Conservation (phyloP, 2,797 vertebrate species). For the Clarias platycephalus region DNA sequence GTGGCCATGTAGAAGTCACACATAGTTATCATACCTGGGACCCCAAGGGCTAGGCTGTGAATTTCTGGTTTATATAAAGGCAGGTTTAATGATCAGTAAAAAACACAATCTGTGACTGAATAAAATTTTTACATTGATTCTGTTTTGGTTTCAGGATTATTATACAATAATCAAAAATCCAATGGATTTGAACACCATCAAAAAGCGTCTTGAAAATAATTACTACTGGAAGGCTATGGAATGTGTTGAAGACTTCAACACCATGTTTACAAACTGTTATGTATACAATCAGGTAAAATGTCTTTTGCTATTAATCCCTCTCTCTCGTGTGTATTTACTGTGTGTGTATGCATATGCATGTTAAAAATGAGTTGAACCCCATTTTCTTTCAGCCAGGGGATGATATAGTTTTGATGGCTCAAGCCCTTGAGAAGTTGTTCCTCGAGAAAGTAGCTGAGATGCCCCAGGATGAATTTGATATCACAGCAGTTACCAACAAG, state of each 20-base stretch:
- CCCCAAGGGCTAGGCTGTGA: not conserved
- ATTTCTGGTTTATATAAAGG: not conserved
- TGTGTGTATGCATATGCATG: too few relatives aligned
- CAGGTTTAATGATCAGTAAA: not conserved
- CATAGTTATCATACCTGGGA: not conserved
- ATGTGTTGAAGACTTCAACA: slow-evolving; percentile 88
- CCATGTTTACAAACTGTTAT: slow-evolving; percentile 94
- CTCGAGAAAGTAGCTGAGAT: slow-evolving; percentile 83
- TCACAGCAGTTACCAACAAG: slow-evolving; percentile 65
- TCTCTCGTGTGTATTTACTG: too few relatives aligned
- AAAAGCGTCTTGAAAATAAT: slow-evolving; percentile 86
- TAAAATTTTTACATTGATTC: not conserved
- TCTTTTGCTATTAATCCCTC: not conserved
- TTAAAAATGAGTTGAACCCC: not conserved
- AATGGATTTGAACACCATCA: slow-evolving; percentile 92
- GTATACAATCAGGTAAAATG: slow-evolving; percentile 87
- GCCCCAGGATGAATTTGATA: slow-evolving; percentile 80
- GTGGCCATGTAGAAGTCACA: not conserved
- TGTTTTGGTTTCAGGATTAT: slow-evolving; percentile 82
- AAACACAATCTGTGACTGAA: not conserved
- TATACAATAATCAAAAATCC: slow-evolving; percentile 88
- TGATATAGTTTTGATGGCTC: slow-evolving; percentile 91
- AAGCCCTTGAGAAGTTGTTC: slow-evolving; percentile 88
- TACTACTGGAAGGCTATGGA: slow-evolving; percentile 86
- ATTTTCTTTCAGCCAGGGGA: slow-evolving; percentile 78